A percentile compares a stretch with the other conserved stretches of the same genome.
These are phyloP conservation scores for Halocynthia roretzi DNA, from an alignment of 23 tunicate species.

Conservation along the genomic window DNA sequence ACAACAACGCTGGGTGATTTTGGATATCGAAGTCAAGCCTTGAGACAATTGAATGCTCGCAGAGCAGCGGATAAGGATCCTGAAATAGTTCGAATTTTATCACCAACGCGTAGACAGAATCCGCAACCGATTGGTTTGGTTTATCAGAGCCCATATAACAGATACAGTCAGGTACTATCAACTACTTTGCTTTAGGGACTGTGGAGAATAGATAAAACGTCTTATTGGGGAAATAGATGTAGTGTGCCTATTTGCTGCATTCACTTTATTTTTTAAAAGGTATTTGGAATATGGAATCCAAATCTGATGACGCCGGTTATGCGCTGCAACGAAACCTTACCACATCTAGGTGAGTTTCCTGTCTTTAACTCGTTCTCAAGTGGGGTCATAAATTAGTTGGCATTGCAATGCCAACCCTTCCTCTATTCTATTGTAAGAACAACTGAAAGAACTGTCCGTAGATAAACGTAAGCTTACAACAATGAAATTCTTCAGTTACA, in stretches of 20 bases:
- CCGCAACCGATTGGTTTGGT: slow-evolving; percentile 74
- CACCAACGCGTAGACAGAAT: slow-evolving; percentile 71
- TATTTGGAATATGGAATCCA: slow-evolving; percentile 84
- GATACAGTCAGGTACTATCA: slow-evolving; percentile 32
- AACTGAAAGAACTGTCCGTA: too few species aligned
- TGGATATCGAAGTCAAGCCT: slow-evolving; percentile 44
- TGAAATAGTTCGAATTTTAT: slow-evolving; percentile 25
- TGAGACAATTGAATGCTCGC: background rate
- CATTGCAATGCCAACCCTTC: too few species aligned
- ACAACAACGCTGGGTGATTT: slow-evolving; percentile 60
- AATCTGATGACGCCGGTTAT: slow-evolving; percentile 45
- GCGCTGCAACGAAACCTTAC: slow-evolving; percentile 38
- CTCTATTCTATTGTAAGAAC: too few species aligned
- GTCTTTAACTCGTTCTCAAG: background rate
- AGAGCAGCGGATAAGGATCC: background rate
- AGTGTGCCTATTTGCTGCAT: too few species aligned
- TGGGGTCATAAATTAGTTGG: background rate
- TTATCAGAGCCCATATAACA: slow-evolving; percentile 81
- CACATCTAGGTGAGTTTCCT: slow-evolving; percentile 53
- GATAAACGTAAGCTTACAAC: too few species aligned
- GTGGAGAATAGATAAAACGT: too few species aligned
- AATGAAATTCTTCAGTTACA: too few species aligned
- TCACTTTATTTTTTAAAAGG: slow-evolving; percentile 11
- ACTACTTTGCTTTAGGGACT: too few species aligned
- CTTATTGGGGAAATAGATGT: too few species aligned